These are phyloP conservation scores for Himantopus leucocephalus DNA, from an alignment of 2,113 vertebrate genomes.

Conservation along the genomic window DNA sequence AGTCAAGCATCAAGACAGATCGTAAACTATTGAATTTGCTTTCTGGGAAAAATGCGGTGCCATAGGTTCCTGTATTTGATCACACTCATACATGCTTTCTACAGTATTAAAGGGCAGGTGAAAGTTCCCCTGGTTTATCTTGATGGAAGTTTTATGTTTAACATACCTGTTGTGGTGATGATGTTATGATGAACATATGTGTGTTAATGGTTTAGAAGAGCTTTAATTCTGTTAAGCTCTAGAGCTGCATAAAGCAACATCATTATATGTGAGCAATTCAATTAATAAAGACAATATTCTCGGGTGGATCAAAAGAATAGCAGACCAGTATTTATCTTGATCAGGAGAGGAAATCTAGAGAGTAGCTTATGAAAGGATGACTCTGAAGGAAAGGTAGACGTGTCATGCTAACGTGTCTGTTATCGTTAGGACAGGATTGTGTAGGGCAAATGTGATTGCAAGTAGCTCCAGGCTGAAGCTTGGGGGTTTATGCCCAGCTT, in stretches of 20 bases:
- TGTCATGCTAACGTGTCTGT: neutral
- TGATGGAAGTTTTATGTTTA: neutral
- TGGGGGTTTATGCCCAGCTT: neutral
- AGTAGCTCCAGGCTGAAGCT: neutral
- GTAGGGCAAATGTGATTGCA: neutral
- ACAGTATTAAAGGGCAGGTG: neutral
- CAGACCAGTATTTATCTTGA: neutral
- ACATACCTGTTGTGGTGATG: neutral
- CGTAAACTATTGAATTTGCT: neutral
- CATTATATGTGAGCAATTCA: neutral
- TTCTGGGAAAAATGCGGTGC: neutral
- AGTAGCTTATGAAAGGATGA: neutral
- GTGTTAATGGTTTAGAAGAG: neutral
- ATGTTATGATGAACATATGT: neutral
- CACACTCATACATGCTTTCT: neutral
- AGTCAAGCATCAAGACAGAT: neutral
- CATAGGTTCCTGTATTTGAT: neutral
- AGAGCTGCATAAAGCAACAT: neutral
- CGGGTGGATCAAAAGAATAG: neutral
- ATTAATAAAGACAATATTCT: neutral
- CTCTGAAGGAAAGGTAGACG: neutral
- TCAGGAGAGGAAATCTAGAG: neutral
- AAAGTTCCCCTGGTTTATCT: neutral
- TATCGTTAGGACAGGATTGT: neutral
- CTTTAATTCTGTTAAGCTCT: neutral